These are phyloP conservation scores for Drosophila willistoni DNA, from an alignment of 1,140 invertebrate species.

Conservation along the genomic window DNA sequence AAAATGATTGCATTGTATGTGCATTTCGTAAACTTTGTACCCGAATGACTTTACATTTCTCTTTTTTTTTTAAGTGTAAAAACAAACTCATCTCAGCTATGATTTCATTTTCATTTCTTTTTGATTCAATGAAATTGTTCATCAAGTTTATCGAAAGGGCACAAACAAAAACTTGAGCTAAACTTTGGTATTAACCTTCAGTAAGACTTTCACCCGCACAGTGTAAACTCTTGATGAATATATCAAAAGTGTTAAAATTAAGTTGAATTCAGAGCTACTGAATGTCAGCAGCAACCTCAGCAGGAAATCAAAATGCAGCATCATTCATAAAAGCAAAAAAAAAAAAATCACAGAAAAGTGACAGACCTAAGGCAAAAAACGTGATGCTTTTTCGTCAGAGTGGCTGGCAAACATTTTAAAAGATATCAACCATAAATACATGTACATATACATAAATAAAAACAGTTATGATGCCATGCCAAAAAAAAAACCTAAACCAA, in stretches of 20 bases:
- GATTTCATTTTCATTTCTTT: neutral
- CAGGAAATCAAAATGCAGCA: conserved; percentile 18
- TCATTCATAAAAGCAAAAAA: conserved; percentile 9
- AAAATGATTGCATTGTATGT: no score
- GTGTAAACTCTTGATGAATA: neutral
- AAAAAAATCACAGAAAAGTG: neutral
- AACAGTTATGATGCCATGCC: conserved; percentile 62
- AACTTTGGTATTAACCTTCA: conserved; percentile 13
- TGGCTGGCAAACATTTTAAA: conserved; percentile 15
- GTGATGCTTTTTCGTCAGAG: conserved; percentile 16
- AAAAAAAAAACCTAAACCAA: conserved; percentile 14
- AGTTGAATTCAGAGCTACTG: conserved; percentile 20
- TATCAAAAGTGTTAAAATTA: conserved; percentile 25
- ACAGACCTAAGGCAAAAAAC: conserved; percentile 18
- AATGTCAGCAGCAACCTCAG: conserved; percentile 12
- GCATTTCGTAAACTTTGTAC: no score
- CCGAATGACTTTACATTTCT: neutral
- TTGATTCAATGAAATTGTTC: neutral
- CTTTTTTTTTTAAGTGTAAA: neutral
- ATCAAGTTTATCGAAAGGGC: conserved; percentile 9
- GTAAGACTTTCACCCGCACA: conserved; percentile 14
- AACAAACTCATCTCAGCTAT: neutral
- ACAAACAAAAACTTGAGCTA: neutral
- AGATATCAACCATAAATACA: neutral
- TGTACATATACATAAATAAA: conserved; percentile 31